A percentile compares a stretch with the other conserved stretches of the same genome.
These are phyloP conservation scores for Chrysomela aeneicollis DNA, from an alignment of 2,888 invertebrate species.

Conservation along the genomic window DNA sequence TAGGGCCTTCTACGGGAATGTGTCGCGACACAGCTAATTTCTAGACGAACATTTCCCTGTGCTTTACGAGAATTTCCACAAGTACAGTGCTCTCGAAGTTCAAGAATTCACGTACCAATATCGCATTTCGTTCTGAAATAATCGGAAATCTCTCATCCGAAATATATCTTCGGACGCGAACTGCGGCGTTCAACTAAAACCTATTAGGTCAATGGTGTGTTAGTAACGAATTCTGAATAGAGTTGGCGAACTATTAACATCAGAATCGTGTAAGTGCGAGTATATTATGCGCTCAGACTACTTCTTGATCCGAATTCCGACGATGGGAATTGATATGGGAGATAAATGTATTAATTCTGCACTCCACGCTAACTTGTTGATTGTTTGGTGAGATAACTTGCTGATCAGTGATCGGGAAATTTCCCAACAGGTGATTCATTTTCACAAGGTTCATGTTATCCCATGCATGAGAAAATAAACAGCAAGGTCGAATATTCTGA, in stretches of 20 bases:
- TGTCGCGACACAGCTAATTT: too few species aligned
- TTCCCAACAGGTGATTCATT: too few species aligned
- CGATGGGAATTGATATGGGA: conserved; percentile 46
- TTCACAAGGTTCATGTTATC: too few species aligned
- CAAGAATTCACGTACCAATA: conserved; percentile 9
- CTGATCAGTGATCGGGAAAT: not conserved
- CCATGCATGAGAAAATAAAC: too few species aligned
- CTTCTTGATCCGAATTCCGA: conserved; percentile 35
- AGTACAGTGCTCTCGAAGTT: not conserved
- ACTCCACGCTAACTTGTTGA: conserved; percentile 20
- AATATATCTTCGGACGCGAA: conserved; percentile 14
- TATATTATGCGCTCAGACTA: conserved; percentile 34
- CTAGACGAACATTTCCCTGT: too few species aligned
- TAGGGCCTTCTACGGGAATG: too few species aligned
- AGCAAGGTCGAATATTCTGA: too few species aligned
- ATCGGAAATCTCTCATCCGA: conserved; percentile 20
- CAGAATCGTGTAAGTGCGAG: conserved; percentile 47
- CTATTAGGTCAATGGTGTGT: conserved; percentile 60
- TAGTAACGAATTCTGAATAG: conserved; percentile 60
- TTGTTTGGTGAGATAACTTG: conserved; percentile 13
- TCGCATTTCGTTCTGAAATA: conserved; percentile 19
- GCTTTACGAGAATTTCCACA: too few species aligned
- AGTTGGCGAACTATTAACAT: conserved; percentile 58
- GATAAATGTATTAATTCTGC: conserved; percentile 43
- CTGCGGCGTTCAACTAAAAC: conserved; percentile 34